Evolutionary conservation across 2,113 vertebrate species (phyloP).

Genomic region (Apodemus sylvaticus): DNA sequence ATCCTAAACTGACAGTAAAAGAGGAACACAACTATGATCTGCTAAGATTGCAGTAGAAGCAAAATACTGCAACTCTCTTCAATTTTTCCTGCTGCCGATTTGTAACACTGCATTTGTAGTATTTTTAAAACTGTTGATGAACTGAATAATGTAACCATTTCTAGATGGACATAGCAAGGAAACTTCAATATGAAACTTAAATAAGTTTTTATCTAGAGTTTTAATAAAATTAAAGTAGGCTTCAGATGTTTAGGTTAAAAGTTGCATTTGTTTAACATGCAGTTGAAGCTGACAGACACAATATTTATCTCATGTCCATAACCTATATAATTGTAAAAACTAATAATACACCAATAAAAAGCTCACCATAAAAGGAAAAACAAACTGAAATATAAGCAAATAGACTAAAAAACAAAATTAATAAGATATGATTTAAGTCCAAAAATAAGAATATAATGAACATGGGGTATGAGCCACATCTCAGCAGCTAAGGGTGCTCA

Average conservation of each 20-base stretch:
- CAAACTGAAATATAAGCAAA: neutral
- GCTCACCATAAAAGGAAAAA: neutral
- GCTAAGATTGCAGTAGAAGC: neutral
- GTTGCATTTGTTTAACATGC: neutral
- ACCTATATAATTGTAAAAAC: neutral
- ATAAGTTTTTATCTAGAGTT: neutral
- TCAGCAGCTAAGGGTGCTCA: neutral
- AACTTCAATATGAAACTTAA: neutral
- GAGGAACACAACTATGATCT: neutral
- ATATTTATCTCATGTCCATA: neutral
- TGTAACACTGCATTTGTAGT: neutral
- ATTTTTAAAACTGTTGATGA: neutral
- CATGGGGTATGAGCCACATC: fast-evolving
- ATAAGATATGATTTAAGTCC: neutral
- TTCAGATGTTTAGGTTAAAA: conserved; percentile 14
- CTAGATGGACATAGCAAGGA: neutral
- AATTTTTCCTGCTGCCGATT: neutral
- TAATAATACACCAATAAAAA: neutral
- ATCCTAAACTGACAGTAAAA: neutral
- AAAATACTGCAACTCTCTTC: neutral
- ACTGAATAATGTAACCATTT: neutral
- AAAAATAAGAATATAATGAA: neutral
- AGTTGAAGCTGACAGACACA: neutral
- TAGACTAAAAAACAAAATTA: neutral
- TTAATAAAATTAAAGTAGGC: neutral